Evolutionary conservation across 2,113 vertebrate species (phyloP).

Genomic region (Vidua chalybeata): DNA sequence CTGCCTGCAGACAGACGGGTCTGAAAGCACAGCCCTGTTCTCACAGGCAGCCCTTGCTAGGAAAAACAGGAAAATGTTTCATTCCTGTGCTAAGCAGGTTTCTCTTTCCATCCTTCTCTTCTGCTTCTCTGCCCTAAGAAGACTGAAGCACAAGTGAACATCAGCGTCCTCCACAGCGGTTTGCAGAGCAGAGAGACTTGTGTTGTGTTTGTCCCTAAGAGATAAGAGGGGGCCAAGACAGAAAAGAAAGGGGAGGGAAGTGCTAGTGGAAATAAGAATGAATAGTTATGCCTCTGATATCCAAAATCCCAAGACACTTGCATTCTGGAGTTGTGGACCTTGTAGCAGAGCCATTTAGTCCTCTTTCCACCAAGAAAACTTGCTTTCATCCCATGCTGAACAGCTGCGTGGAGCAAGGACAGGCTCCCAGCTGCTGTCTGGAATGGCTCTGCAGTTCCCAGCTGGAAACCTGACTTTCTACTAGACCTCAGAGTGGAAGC

Average conservation of each 20-base stretch:
- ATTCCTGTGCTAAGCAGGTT: not conserved
- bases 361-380: not conserved
- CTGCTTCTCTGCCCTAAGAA: not conserved
- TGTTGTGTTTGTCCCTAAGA: not conserved
- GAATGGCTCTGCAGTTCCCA: fast-evolving
- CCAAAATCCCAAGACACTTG: not conserved
- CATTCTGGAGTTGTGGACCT: not conserved
- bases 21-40: not conserved
- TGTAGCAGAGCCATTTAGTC: not conserved
- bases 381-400: not conserved
- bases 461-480: not conserved
- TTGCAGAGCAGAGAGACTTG: fast-evolving
- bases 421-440: not conserved
- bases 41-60: not conserved
- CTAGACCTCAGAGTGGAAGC: not conserved
- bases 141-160: fast-evolving
- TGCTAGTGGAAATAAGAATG: not conserved
- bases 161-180: not conserved
- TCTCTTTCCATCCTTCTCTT: not conserved
- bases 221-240: not conserved
- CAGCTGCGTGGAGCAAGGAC: not conserved
- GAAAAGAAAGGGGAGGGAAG: not conserved
- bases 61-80: not conserved
- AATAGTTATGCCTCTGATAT: not conserved
- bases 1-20: not conserved